These are phyloP conservation scores for Aphodius sticticus DNA, from an alignment of 2,888 invertebrate genomes.

Conservation along the genomic window DNA sequence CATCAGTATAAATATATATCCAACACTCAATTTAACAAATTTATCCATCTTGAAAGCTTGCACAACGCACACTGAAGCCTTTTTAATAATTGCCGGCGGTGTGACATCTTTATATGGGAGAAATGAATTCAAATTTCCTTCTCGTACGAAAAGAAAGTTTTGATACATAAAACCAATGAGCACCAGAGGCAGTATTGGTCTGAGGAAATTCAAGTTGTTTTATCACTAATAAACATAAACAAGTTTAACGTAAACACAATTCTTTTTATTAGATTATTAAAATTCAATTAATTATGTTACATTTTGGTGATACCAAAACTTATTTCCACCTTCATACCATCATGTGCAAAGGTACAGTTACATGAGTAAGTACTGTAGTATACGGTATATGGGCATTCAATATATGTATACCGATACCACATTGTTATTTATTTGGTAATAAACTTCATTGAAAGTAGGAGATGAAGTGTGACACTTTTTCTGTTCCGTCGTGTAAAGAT, in stretches of 20 bases:
- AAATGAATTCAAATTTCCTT: conserved; percentile 17
- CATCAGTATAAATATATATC: not conserved
- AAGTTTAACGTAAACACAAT: not conserved
- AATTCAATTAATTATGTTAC: too few species aligned
- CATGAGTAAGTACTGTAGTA: not conserved
- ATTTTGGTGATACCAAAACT: not conserved
- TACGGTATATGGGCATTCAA: not conserved
- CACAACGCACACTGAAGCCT: conserved; percentile 5
- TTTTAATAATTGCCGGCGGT: conserved; percentile 4
- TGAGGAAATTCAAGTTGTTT: not conserved
- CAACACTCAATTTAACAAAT: not conserved
- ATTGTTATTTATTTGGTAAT: conserved; percentile 4
- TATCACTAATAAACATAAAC: not conserved
- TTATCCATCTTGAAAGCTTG: not conserved
- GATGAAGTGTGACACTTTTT: conserved; percentile 4
- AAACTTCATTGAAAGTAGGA: not conserved
- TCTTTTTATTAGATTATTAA: not conserved
- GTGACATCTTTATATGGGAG: conserved; percentile 9
- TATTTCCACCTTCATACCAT: not conserved
- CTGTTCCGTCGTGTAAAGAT: not conserved
- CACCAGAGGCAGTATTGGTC: not conserved
- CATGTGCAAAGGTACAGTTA: not conserved
- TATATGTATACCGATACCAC: not conserved
- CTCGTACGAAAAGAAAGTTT: conserved; percentile 23
- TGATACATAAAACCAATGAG: not conserved